Percentiles rank a stretch among this genome's conserved stretches.
These are phyloP conservation scores for Eriocheir sinensis DNA, from an alignment of 1,140 invertebrate genomes.

Conservation along the genomic window DNA sequence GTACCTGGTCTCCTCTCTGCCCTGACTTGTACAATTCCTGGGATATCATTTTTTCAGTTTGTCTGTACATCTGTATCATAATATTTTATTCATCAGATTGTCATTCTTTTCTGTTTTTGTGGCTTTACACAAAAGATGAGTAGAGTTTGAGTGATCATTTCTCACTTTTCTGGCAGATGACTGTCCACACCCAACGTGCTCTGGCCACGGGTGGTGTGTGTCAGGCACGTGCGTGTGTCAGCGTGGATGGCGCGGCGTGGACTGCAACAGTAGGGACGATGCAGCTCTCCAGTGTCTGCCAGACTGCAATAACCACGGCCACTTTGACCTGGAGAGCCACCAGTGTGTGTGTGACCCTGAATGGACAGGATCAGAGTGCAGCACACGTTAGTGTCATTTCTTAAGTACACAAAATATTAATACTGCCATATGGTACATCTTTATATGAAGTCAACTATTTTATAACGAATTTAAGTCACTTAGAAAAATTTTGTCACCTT, in stretches of 20 bases:
- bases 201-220: slow-evolving; percentile 96
- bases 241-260: slow-evolving; percentile 96
- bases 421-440: too few relatives aligned
- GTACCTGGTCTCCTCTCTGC: too few relatives aligned
- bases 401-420: too few relatives aligned
- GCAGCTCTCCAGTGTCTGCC: slow-evolving; percentile 96
- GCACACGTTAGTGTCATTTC: slow-evolving; percentile 82
- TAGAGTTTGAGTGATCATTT: background rate
- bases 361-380: slow-evolving; percentile 97
- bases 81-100: background rate
- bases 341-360: slow-evolving; percentile 94
- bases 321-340: slow-evolving; percentile 94
- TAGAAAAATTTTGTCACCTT: too few relatives aligned
- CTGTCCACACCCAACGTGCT: slow-evolving; percentile 97
- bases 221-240: slow-evolving; percentile 98
- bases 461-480: too few relatives aligned
- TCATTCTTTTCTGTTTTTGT: too few relatives aligned
- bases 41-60: too few relatives aligned
- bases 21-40: too few relatives aligned
- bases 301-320: slow-evolving; percentile 96
- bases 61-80: too few relatives aligned
- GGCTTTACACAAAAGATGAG: too few relatives aligned
- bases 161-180: slow-evolving; percentile 85
- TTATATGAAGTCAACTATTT: too few relatives aligned
- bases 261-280: slow-evolving; percentile 95